Evolutionary conservation across 1,140 invertebrate genomes (phyloP).

Genomic region (Pararge aegeria): DNA sequence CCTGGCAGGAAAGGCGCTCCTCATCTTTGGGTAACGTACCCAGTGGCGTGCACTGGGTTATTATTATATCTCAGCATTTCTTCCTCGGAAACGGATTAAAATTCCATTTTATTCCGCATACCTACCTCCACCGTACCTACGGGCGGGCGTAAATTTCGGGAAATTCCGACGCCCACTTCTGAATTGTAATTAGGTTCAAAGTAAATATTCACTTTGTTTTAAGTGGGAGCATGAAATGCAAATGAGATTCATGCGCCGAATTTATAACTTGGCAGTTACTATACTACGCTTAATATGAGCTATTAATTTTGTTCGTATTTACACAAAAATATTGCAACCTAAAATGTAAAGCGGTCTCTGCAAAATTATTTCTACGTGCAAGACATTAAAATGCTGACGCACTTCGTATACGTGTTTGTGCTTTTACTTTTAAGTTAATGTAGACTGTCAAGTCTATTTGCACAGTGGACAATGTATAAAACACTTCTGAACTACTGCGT

Average conservation of each 20-base stretch:
- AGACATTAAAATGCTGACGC: too few species aligned
- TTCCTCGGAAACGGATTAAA: background rate
- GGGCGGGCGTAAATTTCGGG: constrained; percentile 8
- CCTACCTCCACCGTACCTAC: background rate
- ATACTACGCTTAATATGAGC: constrained; percentile 1
- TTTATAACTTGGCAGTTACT: constrained; percentile 10
- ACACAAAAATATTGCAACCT: background rate
- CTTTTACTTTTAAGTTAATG: too few species aligned
- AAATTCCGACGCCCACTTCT: constrained; percentile 7
- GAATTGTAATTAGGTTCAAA: constrained; percentile 20
- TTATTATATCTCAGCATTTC: constrained; percentile 1
- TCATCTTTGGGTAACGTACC: too few species aligned
- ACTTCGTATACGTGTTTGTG: too few species aligned
- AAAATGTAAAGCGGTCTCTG: too few species aligned
- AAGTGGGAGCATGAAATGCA: constrained; percentile 15
- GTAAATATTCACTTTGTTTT: constrained; percentile 22
- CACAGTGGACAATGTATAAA: too few species aligned
- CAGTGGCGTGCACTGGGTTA: too few species aligned
- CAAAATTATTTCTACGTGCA: too few species aligned
- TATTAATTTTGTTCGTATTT: background rate
- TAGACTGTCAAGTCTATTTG: too few species aligned
- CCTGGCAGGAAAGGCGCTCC: too few species aligned
- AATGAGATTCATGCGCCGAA: constrained; percentile 21
- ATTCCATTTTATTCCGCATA: constrained; percentile 5
- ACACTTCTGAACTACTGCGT: too few species aligned